Conservation (phyloP, 2,113 vertebrate species). For the Macquaria ambigua region DNA sequence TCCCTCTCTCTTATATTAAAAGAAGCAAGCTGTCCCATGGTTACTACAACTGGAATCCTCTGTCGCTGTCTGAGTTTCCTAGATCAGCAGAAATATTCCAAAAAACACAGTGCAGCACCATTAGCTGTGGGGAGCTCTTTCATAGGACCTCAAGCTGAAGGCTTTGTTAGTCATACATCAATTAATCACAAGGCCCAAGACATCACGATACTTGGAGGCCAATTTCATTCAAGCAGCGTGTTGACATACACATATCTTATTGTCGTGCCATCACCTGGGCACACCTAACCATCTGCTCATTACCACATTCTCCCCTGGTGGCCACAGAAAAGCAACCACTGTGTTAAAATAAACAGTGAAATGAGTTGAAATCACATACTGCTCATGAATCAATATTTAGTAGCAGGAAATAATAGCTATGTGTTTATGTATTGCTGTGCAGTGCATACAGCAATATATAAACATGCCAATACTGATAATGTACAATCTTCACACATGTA, state of each 20-base stretch:
- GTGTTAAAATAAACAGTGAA: slow-evolving; percentile 8
- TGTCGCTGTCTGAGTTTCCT: neutral
- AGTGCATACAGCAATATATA: neutral
- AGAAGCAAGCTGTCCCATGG: neutral
- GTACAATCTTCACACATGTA: neutral
- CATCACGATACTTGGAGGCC: slow-evolving; percentile 43
- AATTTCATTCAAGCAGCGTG: slow-evolving; percentile 30
- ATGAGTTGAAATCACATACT: neutral
- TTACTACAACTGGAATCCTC: slow-evolving; percentile 8
- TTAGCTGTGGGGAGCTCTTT: slow-evolving; percentile 19
- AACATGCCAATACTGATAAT: neutral
- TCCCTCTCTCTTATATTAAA: neutral
- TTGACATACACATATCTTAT: slow-evolving; percentile 42
- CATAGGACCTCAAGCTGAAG: slow-evolving; percentile 23
- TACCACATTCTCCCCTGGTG: slow-evolving; percentile 36
- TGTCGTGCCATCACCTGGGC: slow-evolving; percentile 47
- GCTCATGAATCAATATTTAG: slow-evolving; percentile 5
- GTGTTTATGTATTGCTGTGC: neutral
- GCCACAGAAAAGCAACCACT: slow-evolving; percentile 11
- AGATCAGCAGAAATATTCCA: slow-evolving; percentile 40
- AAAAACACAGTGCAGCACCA: slow-evolving; percentile 1
- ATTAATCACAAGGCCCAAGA: slow-evolving; percentile 55
- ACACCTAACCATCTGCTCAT: slow-evolving; percentile 58
- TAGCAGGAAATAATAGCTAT: neutral
- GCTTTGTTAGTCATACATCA: slow-evolving; percentile 48